Conservation (phyloP, 2,888 invertebrate species). For the Andrena marginata region DNA sequence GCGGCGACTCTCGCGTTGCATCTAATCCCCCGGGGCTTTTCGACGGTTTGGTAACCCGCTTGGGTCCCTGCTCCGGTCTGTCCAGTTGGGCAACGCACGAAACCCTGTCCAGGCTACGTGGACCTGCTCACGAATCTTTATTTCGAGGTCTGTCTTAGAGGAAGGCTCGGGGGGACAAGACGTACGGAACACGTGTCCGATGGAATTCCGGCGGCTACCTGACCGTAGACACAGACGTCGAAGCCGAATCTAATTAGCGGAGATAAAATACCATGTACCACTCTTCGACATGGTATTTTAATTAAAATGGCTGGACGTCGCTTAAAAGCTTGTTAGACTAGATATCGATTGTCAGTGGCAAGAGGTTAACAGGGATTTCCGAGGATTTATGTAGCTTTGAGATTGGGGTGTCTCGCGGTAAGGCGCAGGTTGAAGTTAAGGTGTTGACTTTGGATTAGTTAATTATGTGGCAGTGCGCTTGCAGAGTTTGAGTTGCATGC, state of each 20-base stretch:
- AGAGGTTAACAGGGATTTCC: no score
- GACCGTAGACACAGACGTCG: neutral
- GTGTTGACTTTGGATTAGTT: no score
- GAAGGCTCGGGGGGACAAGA: neutral
- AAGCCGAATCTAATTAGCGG: neutral
- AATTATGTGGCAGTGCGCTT: no score
- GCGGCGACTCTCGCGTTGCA: conserved; percentile 50
- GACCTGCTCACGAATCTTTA: conserved; percentile 3
- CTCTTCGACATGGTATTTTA: neutral
- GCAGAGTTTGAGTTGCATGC: no score
- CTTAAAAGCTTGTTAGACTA: neutral
- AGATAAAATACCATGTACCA: neutral
- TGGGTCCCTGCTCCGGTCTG: neutral
- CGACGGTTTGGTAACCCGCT: conserved; percentile 32
- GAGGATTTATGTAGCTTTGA: neutral
- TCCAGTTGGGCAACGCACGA: conserved; percentile 30
- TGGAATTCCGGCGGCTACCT: neutral
- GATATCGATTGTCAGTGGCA: neutral
- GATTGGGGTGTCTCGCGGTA: no score
- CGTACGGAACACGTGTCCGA: conserved; percentile 1
- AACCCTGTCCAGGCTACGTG: neutral
- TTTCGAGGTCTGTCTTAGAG: neutral
- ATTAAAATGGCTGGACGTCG: neutral
- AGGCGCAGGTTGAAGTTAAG: no score
- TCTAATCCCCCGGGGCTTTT: conserved; percentile 30